Conservation (phyloP, 2,113 vertebrate genomes). For the Turdus rufiventris region DNA sequence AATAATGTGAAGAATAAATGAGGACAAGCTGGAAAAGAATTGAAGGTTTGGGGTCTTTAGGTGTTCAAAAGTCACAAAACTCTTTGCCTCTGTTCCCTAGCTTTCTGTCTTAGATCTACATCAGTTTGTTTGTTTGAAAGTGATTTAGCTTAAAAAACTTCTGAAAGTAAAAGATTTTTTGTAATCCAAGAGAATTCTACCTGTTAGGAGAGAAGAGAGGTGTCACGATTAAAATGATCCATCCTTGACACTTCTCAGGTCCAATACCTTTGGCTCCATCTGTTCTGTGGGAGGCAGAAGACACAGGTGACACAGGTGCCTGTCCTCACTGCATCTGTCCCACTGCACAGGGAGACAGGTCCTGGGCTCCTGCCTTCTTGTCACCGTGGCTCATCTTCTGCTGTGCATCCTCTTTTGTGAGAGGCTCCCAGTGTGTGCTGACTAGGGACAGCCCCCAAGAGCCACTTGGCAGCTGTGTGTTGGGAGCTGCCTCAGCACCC, state of each 20-base stretch:
- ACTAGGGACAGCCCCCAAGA: too few species aligned
- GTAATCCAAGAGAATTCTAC: background rate
- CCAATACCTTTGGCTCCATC: background rate
- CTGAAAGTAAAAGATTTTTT: background rate
- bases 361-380: rapidly evolving
- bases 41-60: background rate
- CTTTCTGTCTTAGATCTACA: background rate
- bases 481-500: background rate
- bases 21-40: background rate
- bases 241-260: background rate
- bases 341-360: background rate
- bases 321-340: background rate
- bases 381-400: background rate
- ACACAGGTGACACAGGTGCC: rapidly evolving
- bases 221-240: background rate
- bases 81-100: background rate
- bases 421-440: background rate
- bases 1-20: background rate
- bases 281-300: rapidly evolving
- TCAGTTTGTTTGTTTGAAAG: background rate
- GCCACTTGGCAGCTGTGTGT: rapidly evolving
- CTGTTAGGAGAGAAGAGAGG: background rate
- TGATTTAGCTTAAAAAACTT: background rate
- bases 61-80: background rate
- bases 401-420: background rate